phyloP scores from a whole-genome alignment of 2,797 vertebrate species.

The Cuniculus paca region DNA sequence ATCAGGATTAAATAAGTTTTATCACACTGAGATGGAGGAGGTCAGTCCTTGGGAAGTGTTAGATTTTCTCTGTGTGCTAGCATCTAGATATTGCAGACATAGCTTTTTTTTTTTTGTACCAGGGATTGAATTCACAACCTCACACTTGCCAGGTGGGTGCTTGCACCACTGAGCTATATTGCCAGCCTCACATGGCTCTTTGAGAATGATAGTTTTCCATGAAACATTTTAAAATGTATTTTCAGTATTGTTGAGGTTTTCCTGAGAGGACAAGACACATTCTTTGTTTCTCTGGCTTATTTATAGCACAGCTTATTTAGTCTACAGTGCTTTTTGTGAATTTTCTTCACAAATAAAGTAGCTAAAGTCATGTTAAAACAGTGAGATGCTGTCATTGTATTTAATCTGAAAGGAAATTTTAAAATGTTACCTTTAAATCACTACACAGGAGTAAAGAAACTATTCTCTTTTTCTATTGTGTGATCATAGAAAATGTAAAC shows the following conservation, averaged over 20 bases:
- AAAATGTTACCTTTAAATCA: slow-evolving; percentile 66
- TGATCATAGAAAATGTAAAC: slow-evolving; percentile 40
- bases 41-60: slow-evolving; percentile 39
- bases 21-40: background rate
- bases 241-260: slow-evolving; percentile 42
- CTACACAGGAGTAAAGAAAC: slow-evolving; percentile 51
- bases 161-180: no score
- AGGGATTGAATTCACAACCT: no score
- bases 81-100: background rate
- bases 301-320: slow-evolving; percentile 64
- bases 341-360: slow-evolving; percentile 55
- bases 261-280: background rate
- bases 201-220: slow-evolving; percentile 62
- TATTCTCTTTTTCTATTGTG: slow-evolving; percentile 1
- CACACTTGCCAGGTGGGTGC: no score
- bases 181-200: background rate
- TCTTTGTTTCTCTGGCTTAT: slow-evolving; percentile 59
- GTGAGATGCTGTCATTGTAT: slow-evolving; percentile 54
- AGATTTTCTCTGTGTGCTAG: background rate
- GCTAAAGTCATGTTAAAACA: slow-evolving; percentile 48
- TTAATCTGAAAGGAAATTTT: slow-evolving; percentile 67
- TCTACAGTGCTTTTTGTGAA: slow-evolving; percentile 60
- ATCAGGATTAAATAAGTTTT: slow-evolving; percentile 61
- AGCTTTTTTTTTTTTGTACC: background rate
- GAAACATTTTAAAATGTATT: slow-evolving; percentile 63